phyloP scores from a whole-genome alignment of 1,140 invertebrate species.

The Magallana gigas region DNA sequence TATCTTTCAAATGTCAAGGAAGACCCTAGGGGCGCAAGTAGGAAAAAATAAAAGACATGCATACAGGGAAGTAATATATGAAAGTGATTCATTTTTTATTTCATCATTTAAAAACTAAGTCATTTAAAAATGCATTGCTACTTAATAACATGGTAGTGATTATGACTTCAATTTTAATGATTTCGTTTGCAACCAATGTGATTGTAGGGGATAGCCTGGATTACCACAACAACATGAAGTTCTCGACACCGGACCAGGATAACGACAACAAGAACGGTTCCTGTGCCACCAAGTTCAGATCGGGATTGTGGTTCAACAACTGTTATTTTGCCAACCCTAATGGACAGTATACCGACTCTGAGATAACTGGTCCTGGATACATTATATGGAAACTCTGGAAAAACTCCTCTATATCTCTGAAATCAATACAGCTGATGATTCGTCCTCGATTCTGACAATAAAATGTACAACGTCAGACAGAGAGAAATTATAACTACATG shows the following conservation, averaged over 20 bases:
- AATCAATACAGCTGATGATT: background rate
- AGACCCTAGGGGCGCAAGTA: too few species aligned
- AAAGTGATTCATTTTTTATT: too few species aligned
- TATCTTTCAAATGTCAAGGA: too few species aligned
- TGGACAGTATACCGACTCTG: background rate
- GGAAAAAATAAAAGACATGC: too few species aligned
- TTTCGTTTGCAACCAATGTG: too few species aligned
- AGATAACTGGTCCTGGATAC: background rate
- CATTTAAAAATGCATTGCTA: too few species aligned
- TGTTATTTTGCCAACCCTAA: background rate
- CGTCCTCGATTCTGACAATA: background rate
- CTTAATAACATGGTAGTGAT: too few species aligned
- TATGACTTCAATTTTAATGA: too few species aligned
- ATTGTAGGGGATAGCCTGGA: background rate
- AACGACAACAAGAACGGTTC: background rate
- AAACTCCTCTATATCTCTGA: background rate
- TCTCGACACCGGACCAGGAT: constrained; percentile 23
- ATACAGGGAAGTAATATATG: too few species aligned
- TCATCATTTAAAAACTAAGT: too few species aligned
- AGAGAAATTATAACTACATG: too few species aligned
- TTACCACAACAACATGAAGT: constrained; percentile 1
- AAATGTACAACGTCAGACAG: too few species aligned
- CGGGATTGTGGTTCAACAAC: background rate
- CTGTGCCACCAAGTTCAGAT: background rate
- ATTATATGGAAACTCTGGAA: background rate